These are phyloP conservation scores for Barnardius zonarius DNA, from an alignment of 2,113 vertebrate species.

Conservation along the genomic window DNA sequence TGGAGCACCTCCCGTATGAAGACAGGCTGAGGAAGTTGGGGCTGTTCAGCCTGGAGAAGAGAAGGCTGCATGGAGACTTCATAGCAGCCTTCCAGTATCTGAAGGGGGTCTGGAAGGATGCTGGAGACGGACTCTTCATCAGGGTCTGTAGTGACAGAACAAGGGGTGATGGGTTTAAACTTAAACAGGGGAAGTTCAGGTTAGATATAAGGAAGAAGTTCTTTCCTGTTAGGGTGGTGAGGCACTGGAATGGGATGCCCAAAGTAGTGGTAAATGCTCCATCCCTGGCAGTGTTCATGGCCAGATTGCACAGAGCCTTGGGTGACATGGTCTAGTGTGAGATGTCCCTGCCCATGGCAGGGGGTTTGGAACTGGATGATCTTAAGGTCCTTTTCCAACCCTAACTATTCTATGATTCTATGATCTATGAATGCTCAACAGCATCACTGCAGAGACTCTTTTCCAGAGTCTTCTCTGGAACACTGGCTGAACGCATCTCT, in stretches of 20 bases:
- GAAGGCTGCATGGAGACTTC: too few species aligned
- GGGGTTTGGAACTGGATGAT: background rate
- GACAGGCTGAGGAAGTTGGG: too few species aligned
- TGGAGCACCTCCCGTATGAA: too few species aligned
- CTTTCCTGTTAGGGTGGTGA: background rate
- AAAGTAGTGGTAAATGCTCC: background rate
- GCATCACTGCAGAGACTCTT: background rate
- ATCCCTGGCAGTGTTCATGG: background rate
- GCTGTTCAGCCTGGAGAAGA: too few species aligned
- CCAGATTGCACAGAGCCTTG: background rate
- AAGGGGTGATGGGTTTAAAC: too few species aligned
- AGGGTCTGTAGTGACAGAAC: too few species aligned
- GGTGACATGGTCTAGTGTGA: background rate
- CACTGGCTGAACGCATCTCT: background rate
- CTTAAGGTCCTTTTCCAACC: background rate
- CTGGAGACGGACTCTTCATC: too few species aligned
- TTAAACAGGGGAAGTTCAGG: background rate
- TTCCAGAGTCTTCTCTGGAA: background rate
- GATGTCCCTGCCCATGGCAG: background rate
- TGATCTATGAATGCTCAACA: background rate
- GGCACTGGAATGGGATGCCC: background rate
- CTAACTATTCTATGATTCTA: background rate
- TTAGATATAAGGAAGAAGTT: background rate
- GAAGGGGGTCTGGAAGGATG: too few species aligned
- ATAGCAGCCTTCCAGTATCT: too few species aligned